These are phyloP conservation scores for Orbicella faveolata DNA, from an alignment of 64 coral and sea anemone genomes.

Conservation along the genomic window DNA sequence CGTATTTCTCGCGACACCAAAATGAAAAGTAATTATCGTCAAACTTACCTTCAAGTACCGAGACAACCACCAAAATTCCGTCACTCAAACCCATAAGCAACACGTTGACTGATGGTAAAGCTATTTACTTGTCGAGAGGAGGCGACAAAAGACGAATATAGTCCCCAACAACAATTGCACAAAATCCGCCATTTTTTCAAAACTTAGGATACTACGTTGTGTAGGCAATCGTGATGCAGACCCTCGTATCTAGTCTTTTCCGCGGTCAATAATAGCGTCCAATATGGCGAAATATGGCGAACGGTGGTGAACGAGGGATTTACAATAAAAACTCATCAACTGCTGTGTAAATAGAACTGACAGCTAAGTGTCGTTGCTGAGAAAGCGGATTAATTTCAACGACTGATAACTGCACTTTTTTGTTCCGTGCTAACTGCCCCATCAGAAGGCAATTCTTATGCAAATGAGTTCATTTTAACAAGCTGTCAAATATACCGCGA, in stretches of 20 bases:
- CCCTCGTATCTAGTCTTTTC: neutral
- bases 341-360: neutral
- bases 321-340: neutral
- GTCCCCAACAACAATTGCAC: neutral
- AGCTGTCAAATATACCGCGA: neutral
- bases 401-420: neutral
- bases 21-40: neutral
- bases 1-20: too few species aligned
- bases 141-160: neutral
- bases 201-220: neutral
- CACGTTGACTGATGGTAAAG: neutral
- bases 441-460: constrained; percentile 21
- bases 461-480: constrained; percentile 2
- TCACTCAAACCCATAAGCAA: constrained; percentile 77
- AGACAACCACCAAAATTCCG: constrained; percentile 89
- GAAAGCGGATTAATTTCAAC: neutral
- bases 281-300: neutral
- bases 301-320: neutral
- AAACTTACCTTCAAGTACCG: constrained; percentile 89
- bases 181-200: constrained; percentile 60
- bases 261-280: neutral
- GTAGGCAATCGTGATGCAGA: neutral
- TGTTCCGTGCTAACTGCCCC: neutral
- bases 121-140: neutral
- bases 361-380: neutral